These are phyloP conservation scores for Calameuta idolon DNA, from an alignment of 2,888 invertebrate species.

Conservation along the genomic window DNA sequence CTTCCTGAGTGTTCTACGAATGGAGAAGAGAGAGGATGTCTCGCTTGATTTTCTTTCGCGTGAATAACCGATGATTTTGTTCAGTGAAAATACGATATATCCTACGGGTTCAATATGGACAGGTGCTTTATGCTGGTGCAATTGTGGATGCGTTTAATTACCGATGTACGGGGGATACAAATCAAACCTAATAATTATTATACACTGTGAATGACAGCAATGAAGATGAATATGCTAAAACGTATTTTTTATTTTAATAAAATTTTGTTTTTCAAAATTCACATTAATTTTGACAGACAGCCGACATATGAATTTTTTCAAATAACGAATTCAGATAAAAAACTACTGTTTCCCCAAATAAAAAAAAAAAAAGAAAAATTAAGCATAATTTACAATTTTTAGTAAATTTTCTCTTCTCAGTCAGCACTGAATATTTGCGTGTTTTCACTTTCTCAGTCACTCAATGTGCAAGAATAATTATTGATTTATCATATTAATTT, in stretches of 20 bases:
- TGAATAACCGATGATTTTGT: neutral
- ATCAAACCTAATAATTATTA: neutral
- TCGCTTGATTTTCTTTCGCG: conserved; percentile 16
- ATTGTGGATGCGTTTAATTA: neutral
- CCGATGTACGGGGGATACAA: neutral
- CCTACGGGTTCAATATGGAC: neutral
- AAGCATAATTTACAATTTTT: neutral
- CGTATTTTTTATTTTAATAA: neutral
- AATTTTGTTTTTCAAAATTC: neutral
- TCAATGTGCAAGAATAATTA: neutral
- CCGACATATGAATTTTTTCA: neutral
- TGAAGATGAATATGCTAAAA: neutral
- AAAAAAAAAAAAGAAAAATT: neutral
- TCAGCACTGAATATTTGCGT: neutral
- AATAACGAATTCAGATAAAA: neutral
- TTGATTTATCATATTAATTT: neutral
- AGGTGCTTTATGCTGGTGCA: neutral
- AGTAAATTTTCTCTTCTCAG: neutral
- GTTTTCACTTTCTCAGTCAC: neutral
- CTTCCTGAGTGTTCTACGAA: neutral
- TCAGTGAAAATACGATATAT: conserved; percentile 18
- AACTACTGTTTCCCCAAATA: neutral
- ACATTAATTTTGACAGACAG: neutral
- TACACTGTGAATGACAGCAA: neutral
- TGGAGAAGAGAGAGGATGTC: neutral